Percentiles rank a stretch among this genome's conserved stretches.
Conservation (phyloP, 2,113 vertebrate genomes). For the Periophthalmodon schlosseri region DNA sequence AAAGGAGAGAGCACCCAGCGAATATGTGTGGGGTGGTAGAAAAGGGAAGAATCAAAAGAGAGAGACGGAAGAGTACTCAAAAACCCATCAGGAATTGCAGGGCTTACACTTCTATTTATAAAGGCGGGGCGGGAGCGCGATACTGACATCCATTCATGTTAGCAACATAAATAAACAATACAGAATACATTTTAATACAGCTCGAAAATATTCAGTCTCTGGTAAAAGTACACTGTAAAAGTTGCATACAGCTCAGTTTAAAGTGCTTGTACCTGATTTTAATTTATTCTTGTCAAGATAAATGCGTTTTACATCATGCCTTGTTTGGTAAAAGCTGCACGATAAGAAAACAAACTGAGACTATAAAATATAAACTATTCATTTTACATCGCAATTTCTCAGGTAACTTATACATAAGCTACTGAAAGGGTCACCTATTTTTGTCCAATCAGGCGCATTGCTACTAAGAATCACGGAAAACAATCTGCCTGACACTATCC, state of each 20-base stretch:
- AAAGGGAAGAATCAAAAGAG: constrained; percentile 22
- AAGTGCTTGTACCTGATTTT: too few species aligned
- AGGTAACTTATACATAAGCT: too few species aligned
- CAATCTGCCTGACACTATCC: too few species aligned
- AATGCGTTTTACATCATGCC: too few species aligned
- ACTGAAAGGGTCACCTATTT: too few species aligned
- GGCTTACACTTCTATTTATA: constrained; percentile 69
- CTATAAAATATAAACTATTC: too few species aligned
- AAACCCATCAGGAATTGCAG: constrained; percentile 60
- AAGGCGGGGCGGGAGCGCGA: constrained; percentile 57
- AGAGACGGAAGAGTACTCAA: constrained; percentile 30
- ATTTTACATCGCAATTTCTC: too few species aligned
- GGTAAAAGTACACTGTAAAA: background rate
- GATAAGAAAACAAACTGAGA: too few species aligned
- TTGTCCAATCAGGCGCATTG: too few species aligned
- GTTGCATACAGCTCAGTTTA: background rate
- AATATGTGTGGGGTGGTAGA: constrained; percentile 21
- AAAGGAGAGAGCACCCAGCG: constrained; percentile 40
- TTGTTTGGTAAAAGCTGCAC: too few species aligned
- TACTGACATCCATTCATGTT: constrained; percentile 60
- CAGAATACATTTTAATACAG: constrained; percentile 38
- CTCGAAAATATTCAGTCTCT: constrained; percentile 17
- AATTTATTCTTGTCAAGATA: too few species aligned
- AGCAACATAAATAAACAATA: constrained; percentile 47
- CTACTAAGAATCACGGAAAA: too few species aligned